Percentiles rank a stretch among this genome's conserved stretches.
Evolutionary conservation across 2,797 vertebrate genomes (phyloP).

Genomic region (Alcedo quadribrachys): DNA sequence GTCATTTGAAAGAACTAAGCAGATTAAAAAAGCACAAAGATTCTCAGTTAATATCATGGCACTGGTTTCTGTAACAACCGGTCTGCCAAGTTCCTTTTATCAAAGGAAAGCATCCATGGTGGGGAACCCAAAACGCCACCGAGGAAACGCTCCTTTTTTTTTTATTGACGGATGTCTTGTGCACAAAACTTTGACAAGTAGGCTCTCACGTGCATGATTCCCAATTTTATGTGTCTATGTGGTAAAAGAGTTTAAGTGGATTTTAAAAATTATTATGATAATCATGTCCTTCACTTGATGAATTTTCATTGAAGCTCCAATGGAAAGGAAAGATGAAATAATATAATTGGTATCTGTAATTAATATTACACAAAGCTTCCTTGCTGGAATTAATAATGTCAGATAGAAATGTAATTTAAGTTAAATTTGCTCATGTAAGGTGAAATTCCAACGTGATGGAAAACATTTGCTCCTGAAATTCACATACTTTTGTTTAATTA

Average conservation of each 20-base stretch:
- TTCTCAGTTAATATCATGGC: background rate
- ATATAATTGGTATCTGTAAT: conserved; percentile 74
- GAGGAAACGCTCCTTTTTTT: background rate
- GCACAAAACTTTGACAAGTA: conserved; percentile 29
- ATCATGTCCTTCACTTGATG: conserved; percentile 72
- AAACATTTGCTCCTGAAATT: conserved; percentile 75
- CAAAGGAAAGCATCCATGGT: background rate
- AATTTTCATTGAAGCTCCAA: conserved; percentile 78
- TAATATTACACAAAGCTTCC: conserved; percentile 76
- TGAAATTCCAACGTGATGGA: conserved; percentile 69
- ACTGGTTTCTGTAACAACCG: background rate
- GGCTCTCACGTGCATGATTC: conserved; percentile 19
- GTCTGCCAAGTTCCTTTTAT: background rate
- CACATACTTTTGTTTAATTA: conserved; percentile 74
- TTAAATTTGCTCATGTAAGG: conserved; percentile 74
- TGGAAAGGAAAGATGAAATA: conserved; percentile 75
- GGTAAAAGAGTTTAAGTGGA: background rate
- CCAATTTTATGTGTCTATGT: conserved; percentile 20
- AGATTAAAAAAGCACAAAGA: background rate
- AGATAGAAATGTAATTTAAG: conserved; percentile 77
- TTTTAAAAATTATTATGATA: conserved; percentile 72
- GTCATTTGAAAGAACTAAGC: background rate
- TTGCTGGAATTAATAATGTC: conserved; percentile 78
- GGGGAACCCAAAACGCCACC: background rate
- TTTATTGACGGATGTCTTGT: conserved; percentile 29